phyloP scores from a whole-genome alignment of 1,140 invertebrate genomes.

The Parasteatoda tepidariorum region DNA sequence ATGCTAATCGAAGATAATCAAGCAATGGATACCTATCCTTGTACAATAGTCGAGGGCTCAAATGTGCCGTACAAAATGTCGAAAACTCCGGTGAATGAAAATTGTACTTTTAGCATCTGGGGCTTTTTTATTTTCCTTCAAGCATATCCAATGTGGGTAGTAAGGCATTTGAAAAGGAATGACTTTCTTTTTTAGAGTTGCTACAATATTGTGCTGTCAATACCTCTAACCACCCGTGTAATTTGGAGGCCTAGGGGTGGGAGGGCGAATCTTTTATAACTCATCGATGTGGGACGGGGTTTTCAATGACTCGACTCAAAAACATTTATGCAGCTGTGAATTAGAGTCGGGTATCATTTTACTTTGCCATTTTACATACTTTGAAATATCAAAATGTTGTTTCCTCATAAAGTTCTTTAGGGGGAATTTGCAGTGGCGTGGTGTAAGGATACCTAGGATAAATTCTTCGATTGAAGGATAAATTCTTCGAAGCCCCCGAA shows the following conservation, averaged over 20 bases:
- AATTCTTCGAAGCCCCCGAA: too few relatives aligned
- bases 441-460: too few relatives aligned
- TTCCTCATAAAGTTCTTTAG: too few relatives aligned
- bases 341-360: neutral
- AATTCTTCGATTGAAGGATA: too few relatives aligned
- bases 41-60: neutral
- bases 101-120: slow-evolving; percentile 34
- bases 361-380: neutral
- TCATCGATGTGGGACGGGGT: neutral
- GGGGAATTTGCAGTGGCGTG: too few relatives aligned
- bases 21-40: neutral
- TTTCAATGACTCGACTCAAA: slow-evolving; percentile 26
- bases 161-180: neutral
- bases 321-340: slow-evolving; percentile 24
- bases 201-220: slow-evolving; percentile 30
- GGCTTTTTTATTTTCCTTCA: too few relatives aligned
- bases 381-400: too few relatives aligned
- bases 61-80: neutral
- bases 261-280: neutral
- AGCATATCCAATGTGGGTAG: slow-evolving; percentile 26
- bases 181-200: slow-evolving; percentile 12
- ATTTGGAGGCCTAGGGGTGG: slow-evolving; percentile 6
- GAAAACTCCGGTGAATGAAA: neutral
- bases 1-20: slow-evolving; percentile 42
- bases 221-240: slow-evolving; percentile 39